Conservation (phyloP, 2,113 vertebrate species). For the Setophaga kirtlandii region DNA sequence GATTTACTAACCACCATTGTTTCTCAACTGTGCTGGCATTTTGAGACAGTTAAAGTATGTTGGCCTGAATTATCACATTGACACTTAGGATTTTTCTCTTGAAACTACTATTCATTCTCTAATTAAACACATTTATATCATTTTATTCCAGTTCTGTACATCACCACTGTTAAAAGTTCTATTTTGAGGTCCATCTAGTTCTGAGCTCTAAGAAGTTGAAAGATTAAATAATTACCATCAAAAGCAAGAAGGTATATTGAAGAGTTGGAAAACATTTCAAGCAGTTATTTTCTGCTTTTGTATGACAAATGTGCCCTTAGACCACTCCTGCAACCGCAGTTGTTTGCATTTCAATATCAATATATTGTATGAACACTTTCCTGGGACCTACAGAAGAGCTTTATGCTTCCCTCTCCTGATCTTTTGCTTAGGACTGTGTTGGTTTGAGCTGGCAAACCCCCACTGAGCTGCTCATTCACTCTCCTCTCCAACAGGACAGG, state of each 20-base stretch:
- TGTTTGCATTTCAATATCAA: not conserved
- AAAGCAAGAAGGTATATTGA: not conserved
- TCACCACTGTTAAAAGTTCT: not conserved
- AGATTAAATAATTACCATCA: not conserved
- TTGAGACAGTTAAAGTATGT: not conserved
- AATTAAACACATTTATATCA: not conserved
- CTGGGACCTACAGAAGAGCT: not conserved
- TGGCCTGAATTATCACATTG: not conserved
- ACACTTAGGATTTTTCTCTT: not conserved
- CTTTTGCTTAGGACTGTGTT: not conserved
- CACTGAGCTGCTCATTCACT: not conserved
- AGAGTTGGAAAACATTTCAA: not conserved
- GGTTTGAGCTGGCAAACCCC: not conserved
- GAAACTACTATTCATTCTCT: not conserved
- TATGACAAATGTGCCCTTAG: accelerated
- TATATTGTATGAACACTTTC: not conserved
- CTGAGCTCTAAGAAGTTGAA: not conserved
- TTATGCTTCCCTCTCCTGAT: not conserved
- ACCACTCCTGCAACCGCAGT: not conserved
- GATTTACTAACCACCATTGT: not conserved
- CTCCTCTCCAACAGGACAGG: not conserved
- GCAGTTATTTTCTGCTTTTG: not conserved
- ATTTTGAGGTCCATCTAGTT: not conserved
- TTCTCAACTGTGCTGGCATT: not conserved
- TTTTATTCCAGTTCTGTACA: not conserved